Percentiles rank a stretch among this genome's conserved stretches.
Conservation (phyloP, 2,888 invertebrate genomes). For the Pandemis corylana region DNA sequence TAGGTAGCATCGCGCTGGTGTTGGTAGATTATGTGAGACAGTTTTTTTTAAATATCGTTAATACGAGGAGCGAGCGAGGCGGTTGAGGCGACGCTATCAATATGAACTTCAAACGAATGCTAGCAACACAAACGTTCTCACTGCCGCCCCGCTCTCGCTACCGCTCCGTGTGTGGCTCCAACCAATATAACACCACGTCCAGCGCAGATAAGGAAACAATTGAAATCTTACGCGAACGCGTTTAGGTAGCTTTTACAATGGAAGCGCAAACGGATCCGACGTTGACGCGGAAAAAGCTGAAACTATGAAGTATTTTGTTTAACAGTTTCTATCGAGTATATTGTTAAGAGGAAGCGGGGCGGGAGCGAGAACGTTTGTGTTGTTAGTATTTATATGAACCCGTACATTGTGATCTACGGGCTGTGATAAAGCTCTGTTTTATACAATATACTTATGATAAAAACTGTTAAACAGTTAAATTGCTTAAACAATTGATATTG, state of each 20-base stretch:
- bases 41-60: neutral
- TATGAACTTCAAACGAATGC: neutral
- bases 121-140: neutral
- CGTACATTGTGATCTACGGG: neutral
- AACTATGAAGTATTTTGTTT: neutral
- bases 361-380: constrained; percentile 1
- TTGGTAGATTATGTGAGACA: constrained; percentile 5
- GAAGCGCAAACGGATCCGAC: neutral
- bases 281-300: neutral
- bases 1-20: constrained; percentile 5
- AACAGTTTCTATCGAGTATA: neutral
- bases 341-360: neutral
- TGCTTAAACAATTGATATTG: neutral
- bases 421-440: neutral
- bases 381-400: neutral
- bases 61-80: neutral
- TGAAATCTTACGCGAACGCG: constrained; percentile 3
- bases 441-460: neutral
- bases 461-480: neutral
- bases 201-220: neutral
- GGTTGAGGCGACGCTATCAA: neutral
- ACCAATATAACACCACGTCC: neutral
- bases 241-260: constrained; percentile 7
- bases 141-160: neutral
- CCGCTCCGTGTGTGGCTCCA: neutral